These are phyloP conservation scores for Parazoanthus darwini DNA, from an alignment of 92 coral and sea anemone genomes.

Conservation along the genomic window DNA sequence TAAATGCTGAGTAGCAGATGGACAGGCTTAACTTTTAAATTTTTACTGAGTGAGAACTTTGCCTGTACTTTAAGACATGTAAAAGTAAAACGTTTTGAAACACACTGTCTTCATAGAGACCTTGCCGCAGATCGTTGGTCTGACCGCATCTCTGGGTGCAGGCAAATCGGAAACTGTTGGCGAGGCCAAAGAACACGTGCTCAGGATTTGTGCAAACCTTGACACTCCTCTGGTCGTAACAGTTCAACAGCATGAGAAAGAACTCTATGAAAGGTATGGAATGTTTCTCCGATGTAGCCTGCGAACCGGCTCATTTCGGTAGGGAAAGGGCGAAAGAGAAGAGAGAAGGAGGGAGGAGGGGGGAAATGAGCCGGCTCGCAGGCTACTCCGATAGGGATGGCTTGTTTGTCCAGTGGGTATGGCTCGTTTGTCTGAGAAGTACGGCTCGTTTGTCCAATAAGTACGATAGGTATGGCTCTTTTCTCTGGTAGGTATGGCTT, in stretches of 20 bases:
- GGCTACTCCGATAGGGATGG: too few relatives aligned
- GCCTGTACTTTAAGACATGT: not conserved
- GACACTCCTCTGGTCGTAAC: constrained; percentile 64
- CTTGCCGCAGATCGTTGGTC: constrained; percentile 87
- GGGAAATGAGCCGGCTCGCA: too few relatives aligned
- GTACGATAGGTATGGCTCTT: too few relatives aligned
- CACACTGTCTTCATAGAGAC: not conserved
- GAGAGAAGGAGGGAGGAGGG: too few relatives aligned
- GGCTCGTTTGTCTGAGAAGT: too few relatives aligned
- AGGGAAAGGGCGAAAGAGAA: too few relatives aligned
- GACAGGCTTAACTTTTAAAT: not conserved
- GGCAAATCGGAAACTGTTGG: constrained; percentile 73
- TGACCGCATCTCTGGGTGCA: constrained; percentile 92
- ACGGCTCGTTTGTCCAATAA: too few relatives aligned
- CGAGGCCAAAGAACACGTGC: constrained; percentile 69
- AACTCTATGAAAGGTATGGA: constrained; percentile 14
- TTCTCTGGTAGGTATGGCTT: too few relatives aligned
- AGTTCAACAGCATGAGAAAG: constrained; percentile 53
- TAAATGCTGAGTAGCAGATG: too few relatives aligned
- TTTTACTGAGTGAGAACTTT: not conserved
- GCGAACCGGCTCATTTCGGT: too few relatives aligned
- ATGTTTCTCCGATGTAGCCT: not conserved
- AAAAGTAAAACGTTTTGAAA: not conserved
- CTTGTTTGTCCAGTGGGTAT: too few relatives aligned
- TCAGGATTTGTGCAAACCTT: constrained; percentile 81